A percentile compares a stretch with the other conserved stretches of the same genome.
phyloP scores from a whole-genome alignment of 2,888 invertebrate genomes.

The Epicampocera succincta region DNA sequence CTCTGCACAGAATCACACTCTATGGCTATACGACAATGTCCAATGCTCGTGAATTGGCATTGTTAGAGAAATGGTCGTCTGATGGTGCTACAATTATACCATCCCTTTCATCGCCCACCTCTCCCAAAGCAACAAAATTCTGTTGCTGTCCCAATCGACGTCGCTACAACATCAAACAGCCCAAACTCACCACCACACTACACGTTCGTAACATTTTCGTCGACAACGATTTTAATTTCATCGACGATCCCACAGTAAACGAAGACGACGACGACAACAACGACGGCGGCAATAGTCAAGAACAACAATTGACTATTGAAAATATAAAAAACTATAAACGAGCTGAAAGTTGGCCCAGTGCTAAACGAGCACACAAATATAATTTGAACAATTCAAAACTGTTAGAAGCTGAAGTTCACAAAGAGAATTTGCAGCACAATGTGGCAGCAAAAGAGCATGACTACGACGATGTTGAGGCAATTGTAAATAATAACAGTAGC shows the following conservation, averaged over 20 bases:
- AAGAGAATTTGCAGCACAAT: constrained; percentile 50
- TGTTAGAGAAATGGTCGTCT: constrained; percentile 80
- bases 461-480: constrained; percentile 61
- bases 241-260: constrained; percentile 77
- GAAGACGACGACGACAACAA: constrained; percentile 64
- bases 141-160: constrained; percentile 79
- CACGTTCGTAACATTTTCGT: constrained; percentile 78
- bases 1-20: constrained; percentile 77
- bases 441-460: constrained; percentile 42
- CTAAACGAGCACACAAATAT: constrained; percentile 52
- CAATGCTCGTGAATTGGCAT: constrained; percentile 80
- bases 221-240: constrained; percentile 78
- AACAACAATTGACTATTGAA: constrained; percentile 40
- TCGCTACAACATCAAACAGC: constrained; percentile 77
- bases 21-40: constrained; percentile 80
- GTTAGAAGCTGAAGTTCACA: constrained; percentile 53
- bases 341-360: constrained; percentile 67
- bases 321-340: constrained; percentile 61
- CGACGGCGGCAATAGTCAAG: constrained; percentile 53
- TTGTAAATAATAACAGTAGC: constrained; percentile 72
- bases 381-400: constrained; percentile 45
- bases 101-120: constrained; percentile 76
- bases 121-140: constrained; percentile 77
- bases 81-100: constrained; percentile 76
- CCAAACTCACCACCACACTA: constrained; percentile 74